Base-by-base conservation (phyloP, 2,113 vertebrate species). In the Cricetomys ansorgei region DNA sequence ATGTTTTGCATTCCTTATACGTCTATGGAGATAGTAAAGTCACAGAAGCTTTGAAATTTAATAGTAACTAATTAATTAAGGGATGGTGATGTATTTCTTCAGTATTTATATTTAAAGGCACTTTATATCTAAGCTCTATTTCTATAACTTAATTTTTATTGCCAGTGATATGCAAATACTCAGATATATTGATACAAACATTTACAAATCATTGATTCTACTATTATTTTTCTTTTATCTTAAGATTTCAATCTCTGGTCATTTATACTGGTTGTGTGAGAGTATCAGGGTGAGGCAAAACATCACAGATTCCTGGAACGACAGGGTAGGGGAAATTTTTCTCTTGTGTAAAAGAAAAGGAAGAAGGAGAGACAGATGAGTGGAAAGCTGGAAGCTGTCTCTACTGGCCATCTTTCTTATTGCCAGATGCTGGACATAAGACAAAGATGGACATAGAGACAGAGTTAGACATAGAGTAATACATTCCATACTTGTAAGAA, bases 51-150 rank as follows among this genome's bases (percentile, higher is more conserved):
- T 96, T 89, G 55, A 10, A 87, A 70, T 17, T 5, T 69, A 87
- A 48, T 48, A 84, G n/a, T 37, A 94, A 92, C 45, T 79, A 88
- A 62, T n/a, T 65, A 84, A 73, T n/a, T 89, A 89, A 92, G 5
- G 3, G 23, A 81, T 6, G 73, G 7, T 45, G 10, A 88, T 15
- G 40, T 92, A 76, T 57, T 19, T 91, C 57, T 87, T 79, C 43
- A 67, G 11, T 40, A 65, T 15, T 2, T 31, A n/a, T 11, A 67
- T 92, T 34, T n/a, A 76, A 72, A 59, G 7, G 1, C 4, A 27
- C 3, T 53, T 48, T 92, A 40, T 50, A 40, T 19, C 8, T 72
- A 29, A 62, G 29, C 6, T 70, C 0, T 48, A 59, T 69, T 2
- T 79, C 13, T 34, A 0, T 85, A 19, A 64, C 9, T 43, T 72